Percentiles rank a stretch among this genome's conserved stretches.
Evolutionary conservation across 2,113 vertebrate genomes (phyloP).

Genomic region (Climacteris rufus): DNA sequence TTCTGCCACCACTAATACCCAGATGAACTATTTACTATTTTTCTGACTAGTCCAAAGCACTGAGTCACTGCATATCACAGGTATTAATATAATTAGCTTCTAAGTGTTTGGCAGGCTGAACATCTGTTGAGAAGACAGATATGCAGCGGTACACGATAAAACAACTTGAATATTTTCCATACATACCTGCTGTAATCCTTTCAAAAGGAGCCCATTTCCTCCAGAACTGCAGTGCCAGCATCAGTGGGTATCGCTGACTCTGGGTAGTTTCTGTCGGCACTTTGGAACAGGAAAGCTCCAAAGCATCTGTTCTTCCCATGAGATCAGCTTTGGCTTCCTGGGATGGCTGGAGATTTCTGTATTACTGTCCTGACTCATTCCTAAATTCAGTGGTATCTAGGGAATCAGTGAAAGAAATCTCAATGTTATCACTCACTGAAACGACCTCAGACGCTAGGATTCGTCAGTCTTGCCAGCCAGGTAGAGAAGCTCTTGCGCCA

Average conservation of each 20-base stretch:
- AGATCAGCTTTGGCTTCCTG: not conserved
- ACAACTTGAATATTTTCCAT: not conserved
- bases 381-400: not conserved
- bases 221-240: not conserved
- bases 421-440: not conserved
- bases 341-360: not conserved
- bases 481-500: not conserved
- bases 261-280: not conserved
- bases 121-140: not conserved
- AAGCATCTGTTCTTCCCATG: not conserved
- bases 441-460: not conserved
- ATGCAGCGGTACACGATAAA: not conserved
- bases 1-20: not conserved
- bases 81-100: not conserved
- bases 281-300: not conserved
- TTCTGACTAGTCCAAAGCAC: not conserved
- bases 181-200: not conserved
- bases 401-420: not conserved
- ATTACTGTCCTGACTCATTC: not conserved
- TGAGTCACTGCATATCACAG: not conserved
- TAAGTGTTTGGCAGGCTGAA: not conserved
- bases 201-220: not conserved
- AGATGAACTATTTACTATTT: not conserved
- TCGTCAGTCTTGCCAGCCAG: not conserved
- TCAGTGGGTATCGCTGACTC: not conserved